These are phyloP conservation scores for Apis cerana DNA, from an alignment of 1,140 invertebrate genomes.

Conservation along the genomic window DNA sequence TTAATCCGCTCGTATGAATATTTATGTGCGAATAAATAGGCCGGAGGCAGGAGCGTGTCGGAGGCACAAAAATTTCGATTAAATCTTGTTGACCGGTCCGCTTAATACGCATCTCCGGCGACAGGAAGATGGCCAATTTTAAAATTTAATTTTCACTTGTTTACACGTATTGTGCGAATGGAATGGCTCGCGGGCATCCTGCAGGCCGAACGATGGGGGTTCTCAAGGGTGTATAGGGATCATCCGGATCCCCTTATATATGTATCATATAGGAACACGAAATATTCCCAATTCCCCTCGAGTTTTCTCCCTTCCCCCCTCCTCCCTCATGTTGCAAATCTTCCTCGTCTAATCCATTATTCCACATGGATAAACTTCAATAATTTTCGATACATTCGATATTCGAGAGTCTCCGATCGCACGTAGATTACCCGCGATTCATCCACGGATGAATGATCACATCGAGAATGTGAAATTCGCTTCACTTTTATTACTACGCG, in stretches of 20 bases:
- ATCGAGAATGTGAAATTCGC: slow-evolving; percentile 40
- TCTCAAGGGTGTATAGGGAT: slow-evolving; percentile 44
- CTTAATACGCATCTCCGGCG: slow-evolving; percentile 11
- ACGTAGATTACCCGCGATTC: slow-evolving; percentile 49
- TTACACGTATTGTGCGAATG: slow-evolving; percentile 49
- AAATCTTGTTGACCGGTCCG: slow-evolving; percentile 23
- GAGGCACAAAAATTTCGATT: slow-evolving; percentile 35
- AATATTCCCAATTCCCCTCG: not conserved
- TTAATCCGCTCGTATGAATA: slow-evolving; percentile 41
- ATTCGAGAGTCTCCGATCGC: slow-evolving; percentile 57
- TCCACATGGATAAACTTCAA: slow-evolving; percentile 56
- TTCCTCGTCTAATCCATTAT: slow-evolving; percentile 63
- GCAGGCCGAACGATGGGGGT: slow-evolving; percentile 5
- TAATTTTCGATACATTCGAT: slow-evolving; percentile 62
- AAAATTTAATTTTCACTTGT: slow-evolving; percentile 71
- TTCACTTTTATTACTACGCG: slow-evolving; percentile 21
- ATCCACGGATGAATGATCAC: not conserved
- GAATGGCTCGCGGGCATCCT: slow-evolving; percentile 30
- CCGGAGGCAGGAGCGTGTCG: slow-evolving; percentile 30
- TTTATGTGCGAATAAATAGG: slow-evolving; percentile 35
- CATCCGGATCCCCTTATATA: slow-evolving; percentile 44
- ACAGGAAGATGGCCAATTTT: slow-evolving; percentile 27
- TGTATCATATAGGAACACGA: not conserved
- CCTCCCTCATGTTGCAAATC: slow-evolving; percentile 32
- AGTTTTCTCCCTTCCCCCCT: not conserved